These are phyloP conservation scores for Trichopoda pennipes DNA, from an alignment of 2,888 invertebrate species.

Conservation along the genomic window DNA sequence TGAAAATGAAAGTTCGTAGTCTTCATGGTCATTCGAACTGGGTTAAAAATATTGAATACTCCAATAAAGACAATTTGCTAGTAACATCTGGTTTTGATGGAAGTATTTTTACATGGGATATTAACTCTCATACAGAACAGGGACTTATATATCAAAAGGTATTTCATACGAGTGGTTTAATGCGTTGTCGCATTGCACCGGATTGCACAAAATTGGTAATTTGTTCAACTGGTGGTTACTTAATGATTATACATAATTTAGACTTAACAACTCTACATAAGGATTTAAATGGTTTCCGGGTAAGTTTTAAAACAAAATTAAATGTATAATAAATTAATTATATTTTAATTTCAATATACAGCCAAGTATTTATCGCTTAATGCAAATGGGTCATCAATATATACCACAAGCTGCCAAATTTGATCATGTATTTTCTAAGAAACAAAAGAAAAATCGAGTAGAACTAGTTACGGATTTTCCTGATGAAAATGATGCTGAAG, in stretches of 20 bases:
- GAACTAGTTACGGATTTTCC: slow-evolving; percentile 96
- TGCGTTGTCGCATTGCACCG: slow-evolving; percentile 91
- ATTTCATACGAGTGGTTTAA: slow-evolving; percentile 88
- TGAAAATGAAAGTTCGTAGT: slow-evolving; percentile 88
- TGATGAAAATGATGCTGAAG: slow-evolving; percentile 91
- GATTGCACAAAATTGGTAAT: slow-evolving; percentile 93
- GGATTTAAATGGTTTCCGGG: slow-evolving; percentile 92
- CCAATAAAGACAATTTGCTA: slow-evolving; percentile 89
- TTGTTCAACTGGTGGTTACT: slow-evolving; percentile 93
- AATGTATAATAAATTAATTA: neutral
- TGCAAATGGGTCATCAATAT: slow-evolving; percentile 92
- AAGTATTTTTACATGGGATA: slow-evolving; percentile 96
- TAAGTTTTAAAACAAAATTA: slow-evolving; percentile 77
- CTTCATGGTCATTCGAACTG: slow-evolving; percentile 95
- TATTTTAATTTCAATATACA: slow-evolving; percentile 77
- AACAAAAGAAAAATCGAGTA: slow-evolving; percentile 89
- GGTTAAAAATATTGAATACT: slow-evolving; percentile 98
- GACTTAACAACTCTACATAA: slow-evolving; percentile 89
- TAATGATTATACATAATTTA: slow-evolving; percentile 94
- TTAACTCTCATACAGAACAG: slow-evolving; percentile 91
- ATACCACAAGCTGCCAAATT: slow-evolving; percentile 90
- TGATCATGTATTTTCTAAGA: slow-evolving; percentile 89
- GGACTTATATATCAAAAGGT: slow-evolving; percentile 90
- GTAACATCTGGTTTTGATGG: slow-evolving; percentile 97
- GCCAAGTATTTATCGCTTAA: slow-evolving; percentile 93